Evolutionary conservation across 2,797 vertebrate genomes (phyloP), one percentile per base, ranked within the genome.

Genomic region (Chaetodon trifasciatus): DNA sequence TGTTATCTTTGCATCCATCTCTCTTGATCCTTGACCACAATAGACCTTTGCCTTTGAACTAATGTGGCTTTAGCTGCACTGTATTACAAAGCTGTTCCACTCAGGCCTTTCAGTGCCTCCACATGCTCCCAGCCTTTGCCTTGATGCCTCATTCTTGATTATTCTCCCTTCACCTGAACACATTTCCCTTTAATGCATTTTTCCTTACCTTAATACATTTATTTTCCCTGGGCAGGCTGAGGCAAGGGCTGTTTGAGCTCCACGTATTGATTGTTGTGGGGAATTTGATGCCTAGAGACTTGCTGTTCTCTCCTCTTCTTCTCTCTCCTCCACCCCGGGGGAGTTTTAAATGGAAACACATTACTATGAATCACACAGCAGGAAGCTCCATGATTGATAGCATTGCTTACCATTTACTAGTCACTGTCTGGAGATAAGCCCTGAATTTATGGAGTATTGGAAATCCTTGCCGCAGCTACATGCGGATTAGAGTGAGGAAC

Each of bases 341-440:
- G 92, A 81, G 85, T 91, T 93, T 94, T 94, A 93, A 95, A 94
- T 94, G 92, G 89, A 95, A 96, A 94, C 88, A 78, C 92, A 94
- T 95, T 94, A 94, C 92, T 90, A 94, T 95, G 93, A 96, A 95
- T 95, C 94, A 94, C 93, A 91, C 91, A 90, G 91, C 87, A 74
- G 91, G 91, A 91, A 93, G 91, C 92, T 82, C 84, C 82, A 67
- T 91, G 93, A 95, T 95, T 93, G 90, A 94, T 95, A 91, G 90
- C 90, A 84, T 93, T 96, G 92, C 87, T 92, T 94, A 86, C 89
- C 88, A 92, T 93, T 96, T 94, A 94, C 90, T 94, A 94, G 93
- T 94, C 93, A 93, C 92, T 95, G 91, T 95, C 90, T 93, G 84
- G 57, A 91, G 91, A 95, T 95, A 94, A 92, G 89, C 83, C 70